A percentile compares a stretch with the other conserved stretches of the same genome.
phyloP scores from a whole-genome alignment of 2,113 vertebrate genomes.

The Microcebus lehilahytsara region DNA sequence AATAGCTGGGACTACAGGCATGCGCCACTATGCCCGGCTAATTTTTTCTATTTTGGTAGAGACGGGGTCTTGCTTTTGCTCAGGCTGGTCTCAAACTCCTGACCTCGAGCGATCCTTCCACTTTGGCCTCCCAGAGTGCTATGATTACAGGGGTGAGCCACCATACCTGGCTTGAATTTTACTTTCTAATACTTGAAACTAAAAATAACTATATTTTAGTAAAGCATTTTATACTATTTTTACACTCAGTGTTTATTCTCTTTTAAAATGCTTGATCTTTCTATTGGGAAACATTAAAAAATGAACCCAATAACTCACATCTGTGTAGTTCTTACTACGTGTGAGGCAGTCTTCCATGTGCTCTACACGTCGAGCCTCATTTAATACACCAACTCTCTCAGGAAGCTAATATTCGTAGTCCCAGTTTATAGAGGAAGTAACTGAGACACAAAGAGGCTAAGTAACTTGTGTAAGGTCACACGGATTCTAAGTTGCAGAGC shows the following conservation, averaged over 20 bases:
- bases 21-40: no score
- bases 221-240: background rate
- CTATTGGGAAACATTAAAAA: background rate
- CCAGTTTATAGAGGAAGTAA: background rate
- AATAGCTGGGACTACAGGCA: no score
- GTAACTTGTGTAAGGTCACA: background rate
- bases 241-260: background rate
- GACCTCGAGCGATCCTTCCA: no score
- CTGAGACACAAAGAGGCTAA: background rate
- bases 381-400: background rate
- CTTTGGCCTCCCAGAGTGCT: no score
- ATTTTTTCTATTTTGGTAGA: no score
- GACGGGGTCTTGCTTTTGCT: no score
- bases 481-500: background rate
- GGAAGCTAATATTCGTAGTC: background rate
- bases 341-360: background rate
- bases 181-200: background rate
- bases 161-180: background rate
- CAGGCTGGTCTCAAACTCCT: no score
- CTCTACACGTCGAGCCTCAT: background rate
- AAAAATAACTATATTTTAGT: background rate
- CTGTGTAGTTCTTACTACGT: background rate
- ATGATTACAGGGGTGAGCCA: no score
- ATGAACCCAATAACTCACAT: background rate
- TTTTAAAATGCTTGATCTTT: background rate